phyloP scores from a whole-genome alignment of 2,113 vertebrate genomes.

The Pimephales promelas region DNA sequence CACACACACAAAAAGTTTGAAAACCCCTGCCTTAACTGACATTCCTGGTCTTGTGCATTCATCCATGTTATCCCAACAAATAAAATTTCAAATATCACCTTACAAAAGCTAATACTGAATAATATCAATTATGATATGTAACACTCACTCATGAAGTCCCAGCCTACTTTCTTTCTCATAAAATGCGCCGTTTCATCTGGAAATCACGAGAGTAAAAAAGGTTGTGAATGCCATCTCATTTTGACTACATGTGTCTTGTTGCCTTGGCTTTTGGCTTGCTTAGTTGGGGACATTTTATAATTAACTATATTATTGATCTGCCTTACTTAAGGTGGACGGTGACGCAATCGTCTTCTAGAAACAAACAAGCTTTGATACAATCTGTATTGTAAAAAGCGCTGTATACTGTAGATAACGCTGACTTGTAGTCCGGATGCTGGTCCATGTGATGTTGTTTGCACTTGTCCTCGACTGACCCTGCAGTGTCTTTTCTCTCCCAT shows the following conservation, averaged over 20 bases:
- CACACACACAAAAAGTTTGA: too few species aligned
- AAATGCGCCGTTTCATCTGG: background rate
- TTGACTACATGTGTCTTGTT: background rate
- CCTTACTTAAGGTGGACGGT: too few species aligned
- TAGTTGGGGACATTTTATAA: too few species aligned
- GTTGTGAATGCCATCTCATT: background rate
- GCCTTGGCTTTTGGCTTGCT: too few species aligned
- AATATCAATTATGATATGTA: background rate
- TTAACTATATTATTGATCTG: too few species aligned
- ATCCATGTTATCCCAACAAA: background rate
- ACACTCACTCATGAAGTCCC: background rate
- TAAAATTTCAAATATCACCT: background rate
- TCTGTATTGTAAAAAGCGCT: too few species aligned
- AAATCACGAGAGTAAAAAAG: background rate
- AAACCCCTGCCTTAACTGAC: too few species aligned
- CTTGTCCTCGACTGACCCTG: conserved; percentile 57
- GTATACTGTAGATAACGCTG: too few species aligned
- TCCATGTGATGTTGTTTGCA: conserved; percentile 38
- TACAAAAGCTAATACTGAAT: too few species aligned
- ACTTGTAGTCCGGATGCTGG: background rate
- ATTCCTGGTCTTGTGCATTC: background rate
- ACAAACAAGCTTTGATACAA: too few species aligned
- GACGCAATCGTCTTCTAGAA: too few species aligned
- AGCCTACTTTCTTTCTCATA: background rate
- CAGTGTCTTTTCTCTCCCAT: conserved; percentile 57